phyloP scores from a whole-genome alignment of 1,140 invertebrate species.

The Apolygus lucorum region DNA sequence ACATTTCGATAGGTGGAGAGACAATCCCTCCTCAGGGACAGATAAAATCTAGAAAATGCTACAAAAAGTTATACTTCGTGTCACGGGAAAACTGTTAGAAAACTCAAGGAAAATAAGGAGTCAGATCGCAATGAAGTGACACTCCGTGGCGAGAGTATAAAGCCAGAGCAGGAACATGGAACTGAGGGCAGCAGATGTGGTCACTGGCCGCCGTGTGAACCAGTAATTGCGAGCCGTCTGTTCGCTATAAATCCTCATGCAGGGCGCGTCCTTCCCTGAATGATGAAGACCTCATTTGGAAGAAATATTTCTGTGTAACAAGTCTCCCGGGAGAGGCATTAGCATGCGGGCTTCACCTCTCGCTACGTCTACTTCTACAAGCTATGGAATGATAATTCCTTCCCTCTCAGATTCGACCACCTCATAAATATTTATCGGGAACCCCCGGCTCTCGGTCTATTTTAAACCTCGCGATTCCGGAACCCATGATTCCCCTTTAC shows the following conservation, averaged over 20 bases:
- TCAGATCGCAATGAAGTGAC: too few relatives aligned
- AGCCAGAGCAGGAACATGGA: too few relatives aligned
- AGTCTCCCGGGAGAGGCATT: conserved; percentile 11
- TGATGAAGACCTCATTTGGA: conserved; percentile 23
- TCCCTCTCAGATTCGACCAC: conserved; percentile 16
- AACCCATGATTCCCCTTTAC: background rate
- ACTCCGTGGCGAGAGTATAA: too few relatives aligned
- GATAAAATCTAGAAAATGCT: too few relatives aligned
- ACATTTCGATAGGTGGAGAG: too few relatives aligned
- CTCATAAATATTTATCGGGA: conserved; percentile 19
- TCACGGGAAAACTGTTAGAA: too few relatives aligned
- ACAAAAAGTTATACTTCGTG: too few relatives aligned
- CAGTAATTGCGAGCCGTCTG: background rate
- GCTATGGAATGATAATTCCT: conserved; percentile 22
- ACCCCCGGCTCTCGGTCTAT: background rate
- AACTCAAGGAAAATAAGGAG: too few relatives aligned
- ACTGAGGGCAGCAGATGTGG: conserved; percentile 3
- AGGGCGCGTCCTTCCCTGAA: conserved; percentile 13
- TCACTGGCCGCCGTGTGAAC: conserved; percentile 9
- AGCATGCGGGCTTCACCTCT: conserved; percentile 3
- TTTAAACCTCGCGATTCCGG: background rate
- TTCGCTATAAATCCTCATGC: conserved; percentile 6
- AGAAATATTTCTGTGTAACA: conserved; percentile 23
- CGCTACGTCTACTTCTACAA: background rate
- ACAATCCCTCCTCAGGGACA: too few relatives aligned